Evolutionary conservation across 2,113 vertebrate species (phyloP).

Genomic region (Riparia riparia): DNA sequence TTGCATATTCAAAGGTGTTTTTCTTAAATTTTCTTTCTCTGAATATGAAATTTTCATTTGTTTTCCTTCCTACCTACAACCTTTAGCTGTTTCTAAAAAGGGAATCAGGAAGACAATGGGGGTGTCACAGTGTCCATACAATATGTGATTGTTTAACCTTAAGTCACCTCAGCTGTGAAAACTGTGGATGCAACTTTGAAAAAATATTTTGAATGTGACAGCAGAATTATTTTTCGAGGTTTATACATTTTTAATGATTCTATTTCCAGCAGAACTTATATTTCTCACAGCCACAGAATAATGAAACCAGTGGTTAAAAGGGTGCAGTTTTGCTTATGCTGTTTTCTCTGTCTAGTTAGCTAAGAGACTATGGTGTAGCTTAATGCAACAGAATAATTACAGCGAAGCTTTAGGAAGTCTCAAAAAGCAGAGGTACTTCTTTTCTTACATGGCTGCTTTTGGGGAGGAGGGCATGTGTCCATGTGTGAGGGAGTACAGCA

Average conservation of each 20-base stretch:
- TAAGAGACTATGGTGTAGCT: constrained; percentile 40
- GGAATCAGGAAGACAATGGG: background rate
- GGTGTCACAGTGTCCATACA: background rate
- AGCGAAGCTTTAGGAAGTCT: constrained; percentile 45
- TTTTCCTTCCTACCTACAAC: background rate
- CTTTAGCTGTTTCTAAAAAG: constrained; percentile 23
- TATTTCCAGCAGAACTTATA: constrained; percentile 69
- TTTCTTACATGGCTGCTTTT: background rate
- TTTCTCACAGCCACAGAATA: constrained; percentile 57
- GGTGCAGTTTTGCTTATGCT: constrained; percentile 68
- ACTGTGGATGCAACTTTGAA: constrained; percentile 57
- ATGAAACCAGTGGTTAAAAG: constrained; percentile 68
- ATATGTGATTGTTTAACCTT: constrained; percentile 61
- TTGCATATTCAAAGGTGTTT: background rate
- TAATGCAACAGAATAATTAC: constrained; percentile 60
- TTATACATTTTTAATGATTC: constrained; percentile 80
- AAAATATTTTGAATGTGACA: constrained; percentile 77
- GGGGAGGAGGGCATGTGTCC: background rate
- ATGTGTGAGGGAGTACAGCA: background rate
- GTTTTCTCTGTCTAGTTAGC: constrained; percentile 66
- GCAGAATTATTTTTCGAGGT: constrained; percentile 76
- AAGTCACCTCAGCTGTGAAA: constrained; percentile 70
- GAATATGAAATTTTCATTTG: background rate
- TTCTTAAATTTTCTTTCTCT: background rate
- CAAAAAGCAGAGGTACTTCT: constrained; percentile 38